These are phyloP conservation scores for Rhynchotus rufescens DNA, from an alignment of 2,797 vertebrate genomes.

Conservation along the genomic window DNA sequence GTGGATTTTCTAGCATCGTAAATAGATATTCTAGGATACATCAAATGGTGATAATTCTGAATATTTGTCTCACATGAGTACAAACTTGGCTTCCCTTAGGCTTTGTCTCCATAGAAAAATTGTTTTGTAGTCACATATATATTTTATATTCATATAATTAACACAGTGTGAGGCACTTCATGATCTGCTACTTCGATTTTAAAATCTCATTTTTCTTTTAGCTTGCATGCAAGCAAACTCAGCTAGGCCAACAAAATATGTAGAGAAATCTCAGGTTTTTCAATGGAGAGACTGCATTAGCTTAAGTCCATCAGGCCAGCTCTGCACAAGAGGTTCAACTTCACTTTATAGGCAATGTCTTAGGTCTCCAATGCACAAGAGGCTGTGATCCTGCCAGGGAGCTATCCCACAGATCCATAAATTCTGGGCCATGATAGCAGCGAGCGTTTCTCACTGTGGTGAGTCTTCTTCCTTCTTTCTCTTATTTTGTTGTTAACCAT, in stretches of 20 bases:
- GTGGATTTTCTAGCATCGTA: background rate
- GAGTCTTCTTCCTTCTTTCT: background rate
- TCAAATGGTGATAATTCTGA: background rate
- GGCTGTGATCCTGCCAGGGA: background rate
- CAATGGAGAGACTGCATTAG: background rate
- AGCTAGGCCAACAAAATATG: background rate
- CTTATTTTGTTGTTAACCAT: background rate
- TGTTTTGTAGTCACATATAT: background rate
- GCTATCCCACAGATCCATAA: background rate
- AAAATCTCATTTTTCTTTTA: background rate
- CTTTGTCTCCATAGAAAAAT: background rate
- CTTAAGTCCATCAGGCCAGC: background rate
- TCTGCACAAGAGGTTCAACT: background rate
- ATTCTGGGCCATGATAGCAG: background rate
- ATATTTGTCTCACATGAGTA: background rate
- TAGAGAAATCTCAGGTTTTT: background rate
- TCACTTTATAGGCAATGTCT: background rate
- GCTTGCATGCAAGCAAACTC: background rate
- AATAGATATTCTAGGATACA: background rate
- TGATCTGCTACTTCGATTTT: background rate
- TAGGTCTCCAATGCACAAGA: background rate
- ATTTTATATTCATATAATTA: background rate
- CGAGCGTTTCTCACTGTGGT: background rate
- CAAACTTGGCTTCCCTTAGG: background rate
- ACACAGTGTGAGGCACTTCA: background rate